Percentiles rank a stretch among this genome's conserved stretches.
Evolutionary conservation across 2,888 invertebrate genomes (phyloP).

Genomic region (Gymnosoma rotundatum): DNA sequence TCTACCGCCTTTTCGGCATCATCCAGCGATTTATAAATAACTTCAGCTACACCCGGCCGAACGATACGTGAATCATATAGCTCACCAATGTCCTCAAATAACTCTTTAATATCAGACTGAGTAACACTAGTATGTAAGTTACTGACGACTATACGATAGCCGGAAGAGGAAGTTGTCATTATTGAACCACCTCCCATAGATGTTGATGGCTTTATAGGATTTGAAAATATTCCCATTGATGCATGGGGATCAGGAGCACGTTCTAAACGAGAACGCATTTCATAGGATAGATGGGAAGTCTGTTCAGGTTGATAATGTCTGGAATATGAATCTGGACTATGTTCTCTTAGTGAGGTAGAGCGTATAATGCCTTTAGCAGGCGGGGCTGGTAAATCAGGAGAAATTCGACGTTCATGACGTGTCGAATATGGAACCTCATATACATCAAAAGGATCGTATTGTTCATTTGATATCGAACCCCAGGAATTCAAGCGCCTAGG

Average conservation of each 20-base stretch:
- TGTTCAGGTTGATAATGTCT: conserved; percentile 76
- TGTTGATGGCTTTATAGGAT: conserved; percentile 69
- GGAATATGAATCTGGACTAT: conserved; percentile 74
- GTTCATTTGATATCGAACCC: conserved; percentile 71
- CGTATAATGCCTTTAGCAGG: conserved; percentile 73
- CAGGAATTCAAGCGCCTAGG: conserved; percentile 72
- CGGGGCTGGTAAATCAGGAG: conserved; percentile 73
- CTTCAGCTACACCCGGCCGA: conserved; percentile 94
- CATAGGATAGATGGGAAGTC: conserved; percentile 79
- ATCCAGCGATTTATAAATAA: conserved; percentile 91
- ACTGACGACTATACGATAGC: conserved; percentile 94
- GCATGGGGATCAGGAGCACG: conserved; percentile 79
- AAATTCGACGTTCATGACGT: conserved; percentile 77
- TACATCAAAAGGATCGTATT: conserved; percentile 79
- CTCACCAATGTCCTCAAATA: conserved; percentile 96
- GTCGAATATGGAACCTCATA: conserved; percentile 77
- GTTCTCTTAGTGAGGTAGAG: conserved; percentile 69
- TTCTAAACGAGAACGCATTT: conserved; percentile 80
- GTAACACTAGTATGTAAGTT: conserved; percentile 94
- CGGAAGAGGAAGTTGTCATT: conserved; percentile 78
- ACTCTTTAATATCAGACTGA: conserved; percentile 94
- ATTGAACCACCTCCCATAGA: conserved; percentile 81
- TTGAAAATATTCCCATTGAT: conserved; percentile 82
- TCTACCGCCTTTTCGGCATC: conserved; percentile 96
- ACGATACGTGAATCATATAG: conserved; percentile 92